Conservation (phyloP, 2,888 invertebrate species). For the Scaptomyza parva region DNA sequence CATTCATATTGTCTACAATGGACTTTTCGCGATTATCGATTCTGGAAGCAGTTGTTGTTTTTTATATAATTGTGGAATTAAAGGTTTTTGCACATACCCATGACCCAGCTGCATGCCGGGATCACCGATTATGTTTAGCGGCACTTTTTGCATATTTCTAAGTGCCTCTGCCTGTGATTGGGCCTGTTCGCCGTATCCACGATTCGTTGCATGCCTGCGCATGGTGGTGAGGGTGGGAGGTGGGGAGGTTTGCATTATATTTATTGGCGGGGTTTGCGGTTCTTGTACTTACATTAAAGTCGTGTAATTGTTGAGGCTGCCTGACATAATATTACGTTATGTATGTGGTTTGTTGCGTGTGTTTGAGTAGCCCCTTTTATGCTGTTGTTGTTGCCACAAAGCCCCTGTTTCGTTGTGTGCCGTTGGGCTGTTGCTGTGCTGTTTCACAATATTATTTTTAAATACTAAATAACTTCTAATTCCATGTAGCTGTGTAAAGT, state of each 20-base stretch:
- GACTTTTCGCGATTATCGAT: conserved; percentile 72
- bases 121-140: conserved; percentile 31
- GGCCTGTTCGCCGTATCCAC: conserved; percentile 48
- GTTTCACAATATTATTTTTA: conserved; percentile 37
- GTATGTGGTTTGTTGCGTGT: conserved; percentile 15
- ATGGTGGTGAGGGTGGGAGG: neutral
- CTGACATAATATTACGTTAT: conserved; percentile 77
- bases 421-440: conserved; percentile 22
- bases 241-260: neutral
- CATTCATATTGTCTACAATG: conserved; percentile 73
- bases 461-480: conserved; percentile 54
- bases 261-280: neutral
- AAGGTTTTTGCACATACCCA: conserved; percentile 6
- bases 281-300: conserved; percentile 79
- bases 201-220: conserved; percentile 74
- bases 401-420: conserved; percentile 26
- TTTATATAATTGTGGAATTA: conserved; percentile 18
- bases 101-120: conserved; percentile 37
- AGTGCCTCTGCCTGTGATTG: conserved; percentile 38
- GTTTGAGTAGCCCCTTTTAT: conserved; percentile 21
- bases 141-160: conserved; percentile 25
- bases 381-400: conserved; percentile 16
- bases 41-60: conserved; percentile 34
- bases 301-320: conserved; percentile 83
- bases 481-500: conserved; percentile 43